Evolutionary conservation across 2,797 vertebrate species (phyloP).

Genomic region (Pelodytes ibericus): DNA sequence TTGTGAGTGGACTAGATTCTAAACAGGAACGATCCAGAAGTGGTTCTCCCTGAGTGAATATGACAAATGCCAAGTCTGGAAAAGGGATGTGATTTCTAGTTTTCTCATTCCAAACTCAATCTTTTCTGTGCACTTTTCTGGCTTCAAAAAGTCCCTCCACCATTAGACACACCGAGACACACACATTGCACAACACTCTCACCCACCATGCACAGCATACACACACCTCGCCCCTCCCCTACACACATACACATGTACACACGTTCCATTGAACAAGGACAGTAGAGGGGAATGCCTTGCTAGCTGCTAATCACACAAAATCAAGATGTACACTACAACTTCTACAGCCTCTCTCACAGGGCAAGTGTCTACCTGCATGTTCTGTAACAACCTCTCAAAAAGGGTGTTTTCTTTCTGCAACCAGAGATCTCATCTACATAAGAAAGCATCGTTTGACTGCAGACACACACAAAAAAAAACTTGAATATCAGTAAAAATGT

Average conservation of each 20-base stretch:
- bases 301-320: slow-evolving; percentile 51
- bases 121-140: slow-evolving; percentile 61
- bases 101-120: slow-evolving; percentile 58
- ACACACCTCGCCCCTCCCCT: neutral
- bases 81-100: slow-evolving; percentile 45
- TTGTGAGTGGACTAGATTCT: slow-evolving; percentile 93
- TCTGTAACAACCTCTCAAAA: slow-evolving; percentile 2
- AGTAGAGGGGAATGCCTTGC: slow-evolving; percentile 13
- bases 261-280: slow-evolving; percentile 1
- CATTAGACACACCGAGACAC: too few species aligned
- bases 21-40: slow-evolving; percentile 89
- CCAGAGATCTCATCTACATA: slow-evolving; percentile 14
- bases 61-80: slow-evolving; percentile 46
- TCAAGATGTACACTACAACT: slow-evolving; percentile 23
- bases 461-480: slow-evolving; percentile 54
- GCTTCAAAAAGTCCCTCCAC: slow-evolving; percentile 19
- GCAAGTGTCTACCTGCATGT: slow-evolving; percentile 43
- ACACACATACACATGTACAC: neutral
- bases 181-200: neutral
- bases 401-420: slow-evolving; percentile 22
- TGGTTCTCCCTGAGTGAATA: slow-evolving; percentile 78
- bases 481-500: slow-evolving; percentile 60
- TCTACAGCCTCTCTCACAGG: slow-evolving; percentile 3
- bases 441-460: slow-evolving; percentile 1
- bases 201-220: neutral